These are phyloP conservation scores for Daptonema setosum DNA, from an alignment of 2,888 invertebrate genomes.

Conservation along the genomic window DNA sequence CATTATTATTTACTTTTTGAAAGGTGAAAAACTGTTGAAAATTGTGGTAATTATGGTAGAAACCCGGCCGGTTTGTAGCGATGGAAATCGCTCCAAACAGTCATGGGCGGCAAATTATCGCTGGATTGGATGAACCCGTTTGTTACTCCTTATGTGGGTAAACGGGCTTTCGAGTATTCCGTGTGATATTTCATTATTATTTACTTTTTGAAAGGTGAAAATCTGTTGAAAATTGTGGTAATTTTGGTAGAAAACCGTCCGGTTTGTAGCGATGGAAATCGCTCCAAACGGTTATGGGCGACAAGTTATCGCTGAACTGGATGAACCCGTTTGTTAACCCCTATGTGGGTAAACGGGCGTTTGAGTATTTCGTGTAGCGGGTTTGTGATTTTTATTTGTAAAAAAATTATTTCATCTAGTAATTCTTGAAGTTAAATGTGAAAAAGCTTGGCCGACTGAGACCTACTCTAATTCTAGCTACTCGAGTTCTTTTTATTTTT, in stretches of 20 bases:
- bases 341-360: conserved; percentile 41
- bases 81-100: conserved; percentile 83
- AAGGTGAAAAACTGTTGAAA: no score
- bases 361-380: conserved; percentile 58
- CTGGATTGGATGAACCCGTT: conserved; percentile 86
- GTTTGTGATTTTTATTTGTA: neutral
- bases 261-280: conserved; percentile 87
- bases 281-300: conserved; percentile 81
- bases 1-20: no score
- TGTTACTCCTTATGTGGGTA: conserved; percentile 40
- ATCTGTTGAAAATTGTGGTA: no score
- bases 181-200: conserved; percentile 49
- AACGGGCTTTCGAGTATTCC: conserved; percentile 59
- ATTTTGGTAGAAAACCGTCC: no score
- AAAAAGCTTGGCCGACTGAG: neutral
- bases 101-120: conserved; percentile 76
- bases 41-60: no score
- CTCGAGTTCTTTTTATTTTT: no score
- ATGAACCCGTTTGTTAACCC: conserved; percentile 71
- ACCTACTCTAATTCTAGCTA: no score
- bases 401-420: no score
- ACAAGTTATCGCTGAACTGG: conserved; percentile 73
- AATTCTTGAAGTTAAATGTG: no score
- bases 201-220: no score
- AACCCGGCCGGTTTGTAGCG: no score